These are phyloP conservation scores for Etheostoma perlongum DNA, from an alignment of 2,797 vertebrate genomes.

Conservation along the genomic window DNA sequence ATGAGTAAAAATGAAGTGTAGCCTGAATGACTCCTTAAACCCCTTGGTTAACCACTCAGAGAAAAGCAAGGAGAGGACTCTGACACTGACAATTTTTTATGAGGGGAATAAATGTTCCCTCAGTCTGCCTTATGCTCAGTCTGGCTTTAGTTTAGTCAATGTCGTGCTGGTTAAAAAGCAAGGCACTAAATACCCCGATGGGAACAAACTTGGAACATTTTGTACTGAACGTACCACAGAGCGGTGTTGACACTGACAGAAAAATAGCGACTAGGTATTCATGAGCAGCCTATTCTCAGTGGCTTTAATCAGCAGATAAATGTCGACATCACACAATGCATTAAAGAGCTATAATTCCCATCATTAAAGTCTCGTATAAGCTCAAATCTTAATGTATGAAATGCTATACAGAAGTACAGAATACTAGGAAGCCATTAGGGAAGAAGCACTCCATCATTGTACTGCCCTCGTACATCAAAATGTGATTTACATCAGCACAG, in stretches of 20 bases:
- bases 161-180: constrained; percentile 27
- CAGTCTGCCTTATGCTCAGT: too few species aligned
- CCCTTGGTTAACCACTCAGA: constrained; percentile 5
- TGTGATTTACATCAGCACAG: constrained; percentile 34
- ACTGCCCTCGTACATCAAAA: constrained; percentile 1
- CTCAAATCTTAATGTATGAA: constrained; percentile 29
- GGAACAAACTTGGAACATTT: constrained; percentile 37
- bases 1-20: not conserved
- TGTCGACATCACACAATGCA: constrained; percentile 50
- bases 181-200: constrained; percentile 4
- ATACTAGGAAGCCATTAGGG: constrained; percentile 18
- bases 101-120: too few species aligned
- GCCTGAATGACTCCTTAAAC: constrained; percentile 11
- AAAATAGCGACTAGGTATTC: constrained; percentile 59
- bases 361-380: constrained; percentile 20
- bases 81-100: constrained; percentile 16
- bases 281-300: constrained; percentile 32
- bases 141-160: constrained; percentile 43
- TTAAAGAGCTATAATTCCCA: constrained; percentile 36
- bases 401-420: constrained; percentile 15
- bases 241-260: not conserved
- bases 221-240: constrained; percentile 31
- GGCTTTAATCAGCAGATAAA: constrained; percentile 60
- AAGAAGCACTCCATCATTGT: constrained; percentile 18
- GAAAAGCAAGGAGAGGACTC: not conserved